phyloP scores from a whole-genome alignment of 2,113 vertebrate genomes.

The Mesocricetus auratus region DNA sequence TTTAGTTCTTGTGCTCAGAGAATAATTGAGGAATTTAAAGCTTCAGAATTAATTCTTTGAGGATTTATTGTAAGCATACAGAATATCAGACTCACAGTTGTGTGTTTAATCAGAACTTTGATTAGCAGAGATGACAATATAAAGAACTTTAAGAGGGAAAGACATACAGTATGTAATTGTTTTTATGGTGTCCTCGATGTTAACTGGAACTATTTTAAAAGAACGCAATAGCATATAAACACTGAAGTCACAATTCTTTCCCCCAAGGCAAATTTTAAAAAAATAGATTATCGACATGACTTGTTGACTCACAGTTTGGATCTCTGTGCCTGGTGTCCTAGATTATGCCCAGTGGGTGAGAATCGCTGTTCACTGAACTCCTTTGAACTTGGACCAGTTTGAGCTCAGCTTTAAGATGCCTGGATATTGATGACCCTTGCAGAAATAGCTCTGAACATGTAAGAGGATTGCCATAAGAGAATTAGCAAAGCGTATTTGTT shows the following conservation, averaged over 20 bases:
- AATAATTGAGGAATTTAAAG: background rate
- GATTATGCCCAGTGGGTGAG: constrained; percentile 74
- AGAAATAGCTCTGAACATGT: constrained; percentile 93
- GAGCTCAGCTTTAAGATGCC: constrained; percentile 87
- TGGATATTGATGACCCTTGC: constrained; percentile 87
- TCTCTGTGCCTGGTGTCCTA: constrained; percentile 81
- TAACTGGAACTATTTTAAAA: constrained; percentile 50
- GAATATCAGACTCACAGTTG: constrained; percentile 6
- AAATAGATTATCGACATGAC: constrained; percentile 65
- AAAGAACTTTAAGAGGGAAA: constrained; percentile 3
- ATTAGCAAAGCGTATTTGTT: constrained; percentile 90
- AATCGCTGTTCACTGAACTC: constrained; percentile 78
- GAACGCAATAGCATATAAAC: background rate
- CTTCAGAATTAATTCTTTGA: constrained; percentile 6
- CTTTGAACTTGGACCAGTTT: constrained; percentile 84
- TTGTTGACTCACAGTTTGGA: constrained; percentile 72
- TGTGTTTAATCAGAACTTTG: constrained; percentile 11
- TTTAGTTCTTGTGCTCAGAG: background rate
- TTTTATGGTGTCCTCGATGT: background rate
- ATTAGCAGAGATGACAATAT: background rate
- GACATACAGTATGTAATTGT: background rate
- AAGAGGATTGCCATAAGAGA: constrained; percentile 95
- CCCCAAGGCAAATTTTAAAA: constrained; percentile 12
- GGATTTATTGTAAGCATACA: constrained; percentile 32
- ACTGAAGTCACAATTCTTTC: background rate